Conservation (phyloP, 2,888 invertebrate species). For the Epistrophe eligans region DNA sequence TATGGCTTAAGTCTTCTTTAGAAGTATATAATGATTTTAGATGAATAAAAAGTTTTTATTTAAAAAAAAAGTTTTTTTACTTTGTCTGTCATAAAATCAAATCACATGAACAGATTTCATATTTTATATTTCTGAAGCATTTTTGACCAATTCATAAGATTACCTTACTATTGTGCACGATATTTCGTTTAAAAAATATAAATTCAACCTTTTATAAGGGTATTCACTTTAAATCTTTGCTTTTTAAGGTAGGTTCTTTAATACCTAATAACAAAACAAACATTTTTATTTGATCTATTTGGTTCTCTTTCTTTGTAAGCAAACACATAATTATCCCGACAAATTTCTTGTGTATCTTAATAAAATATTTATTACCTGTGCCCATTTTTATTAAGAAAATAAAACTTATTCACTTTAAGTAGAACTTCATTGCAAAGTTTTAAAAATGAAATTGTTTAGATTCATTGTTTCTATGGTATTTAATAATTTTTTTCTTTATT, state of each 20-base stretch:
- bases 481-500: neutral
- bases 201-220: neutral
- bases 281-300: neutral
- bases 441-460: neutral
- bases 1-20: no score
- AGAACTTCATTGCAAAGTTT: neutral
- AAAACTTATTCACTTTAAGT: neutral
- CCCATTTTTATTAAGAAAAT: neutral
- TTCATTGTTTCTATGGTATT: slow-evolving; percentile 1
- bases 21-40: no score
- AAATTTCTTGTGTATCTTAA: no score
- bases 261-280: neutral
- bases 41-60: no score
- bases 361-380: slow-evolving; percentile 21
- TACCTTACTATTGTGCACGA: neutral
- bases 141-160: neutral
- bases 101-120: no score
- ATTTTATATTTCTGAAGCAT: no score
- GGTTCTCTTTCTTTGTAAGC: neutral
- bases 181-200: neutral
- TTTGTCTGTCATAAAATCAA: no score
- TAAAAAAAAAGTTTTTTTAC: no score
- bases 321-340: no score
- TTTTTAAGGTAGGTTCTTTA: no score
- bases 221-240: no score